Percentiles rank a stretch among this genome's conserved stretches.
Evolutionary conservation across 2,797 vertebrate species (phyloP).

Genomic region (Spizella passerina): DNA sequence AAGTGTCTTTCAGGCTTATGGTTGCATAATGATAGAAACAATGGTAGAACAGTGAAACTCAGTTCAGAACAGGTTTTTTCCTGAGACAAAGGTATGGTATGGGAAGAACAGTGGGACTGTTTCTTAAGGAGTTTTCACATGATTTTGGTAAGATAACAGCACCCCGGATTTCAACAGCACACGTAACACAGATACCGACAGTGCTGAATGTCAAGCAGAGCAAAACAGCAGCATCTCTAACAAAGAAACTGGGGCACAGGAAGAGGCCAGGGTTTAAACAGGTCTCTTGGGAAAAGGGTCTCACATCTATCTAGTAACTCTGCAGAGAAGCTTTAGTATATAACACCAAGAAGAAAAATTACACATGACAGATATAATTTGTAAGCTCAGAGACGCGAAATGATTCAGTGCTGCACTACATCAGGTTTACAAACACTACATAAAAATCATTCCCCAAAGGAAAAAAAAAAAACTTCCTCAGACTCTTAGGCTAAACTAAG

Average conservation of each 20-base stretch:
- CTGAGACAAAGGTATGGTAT: neutral
- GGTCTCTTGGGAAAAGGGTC: neutral
- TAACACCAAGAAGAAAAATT: neutral
- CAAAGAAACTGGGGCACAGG: neutral
- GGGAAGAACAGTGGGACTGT: neutral
- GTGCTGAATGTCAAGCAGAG: neutral
- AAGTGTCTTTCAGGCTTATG: neutral
- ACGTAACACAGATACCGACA: neutral
- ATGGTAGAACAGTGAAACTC: neutral
- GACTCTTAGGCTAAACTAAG: neutral
- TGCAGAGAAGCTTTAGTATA: neutral
- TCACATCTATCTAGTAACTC: neutral
- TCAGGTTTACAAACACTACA: neutral
- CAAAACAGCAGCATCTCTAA: neutral
- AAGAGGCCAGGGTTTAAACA: neutral
- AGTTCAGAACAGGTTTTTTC: neutral
- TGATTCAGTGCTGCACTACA: neutral
- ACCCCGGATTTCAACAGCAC: neutral
- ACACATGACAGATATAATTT: neutral
- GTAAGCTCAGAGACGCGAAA: neutral
- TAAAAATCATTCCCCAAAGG: neutral
- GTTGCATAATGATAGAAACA: neutral
- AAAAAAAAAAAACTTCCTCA: neutral
- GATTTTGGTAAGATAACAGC: neutral
- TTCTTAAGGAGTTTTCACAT: neutral